phyloP scores from a whole-genome alignment of 1,140 invertebrate genomes.

The Cyclargus thomasi region DNA sequence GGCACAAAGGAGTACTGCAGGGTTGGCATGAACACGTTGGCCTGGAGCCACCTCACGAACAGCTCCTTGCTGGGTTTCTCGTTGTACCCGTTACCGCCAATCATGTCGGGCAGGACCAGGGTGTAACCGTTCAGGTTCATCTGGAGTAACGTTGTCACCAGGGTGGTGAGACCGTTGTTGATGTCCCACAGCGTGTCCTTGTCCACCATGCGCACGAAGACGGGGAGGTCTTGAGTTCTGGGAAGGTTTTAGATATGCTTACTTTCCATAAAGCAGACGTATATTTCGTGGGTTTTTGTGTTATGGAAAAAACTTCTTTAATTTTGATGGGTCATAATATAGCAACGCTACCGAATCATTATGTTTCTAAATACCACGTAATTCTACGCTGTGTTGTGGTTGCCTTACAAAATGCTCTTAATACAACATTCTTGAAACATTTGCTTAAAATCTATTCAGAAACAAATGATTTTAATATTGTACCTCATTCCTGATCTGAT shows the following conservation, averaged over 20 bases:
- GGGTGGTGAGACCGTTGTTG: slow-evolving; percentile 84
- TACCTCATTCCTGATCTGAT: slow-evolving; percentile 79
- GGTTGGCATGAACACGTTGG: slow-evolving; percentile 89
- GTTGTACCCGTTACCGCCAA: slow-evolving; percentile 91
- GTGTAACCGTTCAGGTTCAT: slow-evolving; percentile 91
- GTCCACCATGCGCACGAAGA: slow-evolving; percentile 93
- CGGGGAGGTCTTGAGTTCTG: slow-evolving; percentile 83
- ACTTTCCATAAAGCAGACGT: too few species aligned
- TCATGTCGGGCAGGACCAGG: slow-evolving; percentile 92
- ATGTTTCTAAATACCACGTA: too few species aligned
- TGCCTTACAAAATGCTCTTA: too few species aligned
- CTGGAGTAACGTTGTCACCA: slow-evolving; percentile 87
- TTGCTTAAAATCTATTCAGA: too few species aligned
- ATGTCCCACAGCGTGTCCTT: slow-evolving; percentile 87
- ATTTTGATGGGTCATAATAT: too few species aligned
- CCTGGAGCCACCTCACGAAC: slow-evolving; percentile 92
- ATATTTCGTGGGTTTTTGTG: too few species aligned
- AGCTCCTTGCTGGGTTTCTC: slow-evolving; percentile 83
- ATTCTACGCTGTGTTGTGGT: too few species aligned
- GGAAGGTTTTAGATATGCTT: slow-evolving; percentile 30
- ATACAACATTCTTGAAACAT: too few species aligned
- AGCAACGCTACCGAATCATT: too few species aligned
- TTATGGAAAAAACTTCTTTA: too few species aligned
- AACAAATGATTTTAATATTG: too few species aligned
- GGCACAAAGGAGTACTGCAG: slow-evolving; percentile 92